These are phyloP conservation scores for Tretioscincus oriximinensis DNA, from an alignment of 2,113 vertebrate genomes.

Conservation along the genomic window DNA sequence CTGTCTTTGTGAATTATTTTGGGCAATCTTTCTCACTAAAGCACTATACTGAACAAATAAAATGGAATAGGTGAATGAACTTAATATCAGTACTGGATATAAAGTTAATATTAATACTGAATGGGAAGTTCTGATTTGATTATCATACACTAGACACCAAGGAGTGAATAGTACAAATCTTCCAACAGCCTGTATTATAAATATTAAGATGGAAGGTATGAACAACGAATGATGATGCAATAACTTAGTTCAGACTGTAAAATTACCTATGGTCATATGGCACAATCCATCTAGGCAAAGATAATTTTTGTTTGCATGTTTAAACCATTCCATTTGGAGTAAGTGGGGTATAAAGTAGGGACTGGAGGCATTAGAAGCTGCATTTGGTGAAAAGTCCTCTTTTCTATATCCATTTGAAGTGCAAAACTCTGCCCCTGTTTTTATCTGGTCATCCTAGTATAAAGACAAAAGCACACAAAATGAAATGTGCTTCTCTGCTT, in stretches of 20 bases:
- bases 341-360: neutral
- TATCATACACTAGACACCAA: neutral
- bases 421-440: no score
- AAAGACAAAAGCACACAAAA: neutral
- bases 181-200: neutral
- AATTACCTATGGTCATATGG: neutral
- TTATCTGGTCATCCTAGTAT: no score
- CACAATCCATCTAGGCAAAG: neutral
- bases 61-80: no score
- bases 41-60: no score
- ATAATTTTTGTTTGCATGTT: neutral
- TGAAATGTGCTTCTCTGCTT: neutral
- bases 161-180: neutral
- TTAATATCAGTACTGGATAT: neutral
- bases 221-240: neutral
- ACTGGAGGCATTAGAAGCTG: no score
- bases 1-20: no score
- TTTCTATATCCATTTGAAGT: no score
- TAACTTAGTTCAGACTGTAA: neutral
- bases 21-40: no score
- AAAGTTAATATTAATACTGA: neutral
- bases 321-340: neutral
- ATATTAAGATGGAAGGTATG: neutral
- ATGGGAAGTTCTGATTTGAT: neutral
- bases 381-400: no score